These are phyloP conservation scores for Aquatica leii DNA, from an alignment of 2,888 invertebrate species.

Conservation along the genomic window DNA sequence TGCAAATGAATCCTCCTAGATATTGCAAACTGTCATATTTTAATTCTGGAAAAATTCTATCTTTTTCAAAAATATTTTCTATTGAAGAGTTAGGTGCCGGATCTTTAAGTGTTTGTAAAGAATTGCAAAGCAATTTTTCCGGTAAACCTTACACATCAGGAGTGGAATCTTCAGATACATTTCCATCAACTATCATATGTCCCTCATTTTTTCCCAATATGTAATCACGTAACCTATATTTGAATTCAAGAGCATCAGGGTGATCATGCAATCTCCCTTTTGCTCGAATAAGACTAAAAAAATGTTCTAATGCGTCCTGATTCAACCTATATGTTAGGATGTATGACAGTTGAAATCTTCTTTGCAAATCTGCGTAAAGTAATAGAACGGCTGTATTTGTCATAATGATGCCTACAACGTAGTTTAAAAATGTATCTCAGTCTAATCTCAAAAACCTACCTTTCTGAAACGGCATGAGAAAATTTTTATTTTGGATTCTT, in stretches of 20 bases:
- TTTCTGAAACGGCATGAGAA: slow-evolving; percentile 44
- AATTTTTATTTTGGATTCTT: slow-evolving; percentile 31
- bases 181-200: slow-evolving; percentile 17
- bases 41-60: slow-evolving; percentile 1
- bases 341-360: slow-evolving; percentile 31
- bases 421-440: too few species aligned
- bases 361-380: slow-evolving; percentile 32
- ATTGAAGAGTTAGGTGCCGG: background rate
- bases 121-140: slow-evolving; percentile 6
- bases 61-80: background rate
- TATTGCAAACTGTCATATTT: slow-evolving; percentile 43
- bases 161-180: slow-evolving; percentile 31
- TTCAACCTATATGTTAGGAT: slow-evolving; percentile 43
- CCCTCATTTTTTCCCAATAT: slow-evolving; percentile 37
- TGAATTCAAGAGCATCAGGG: slow-evolving; percentile 42
- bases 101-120: background rate
- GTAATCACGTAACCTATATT: slow-evolving; percentile 41
- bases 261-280: slow-evolving; percentile 36
- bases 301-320: slow-evolving; percentile 43
- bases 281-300: slow-evolving; percentile 39
- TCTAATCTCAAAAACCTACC: slow-evolving; percentile 12
- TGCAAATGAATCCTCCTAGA: slow-evolving; percentile 40
- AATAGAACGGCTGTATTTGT: slow-evolving; percentile 30
- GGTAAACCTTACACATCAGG: slow-evolving; percentile 25
- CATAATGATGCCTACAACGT: slow-evolving; percentile 37